Evolutionary conservation across 1,140 invertebrate genomes (phyloP).

Genomic region (Cyclargus thomasi): DNA sequence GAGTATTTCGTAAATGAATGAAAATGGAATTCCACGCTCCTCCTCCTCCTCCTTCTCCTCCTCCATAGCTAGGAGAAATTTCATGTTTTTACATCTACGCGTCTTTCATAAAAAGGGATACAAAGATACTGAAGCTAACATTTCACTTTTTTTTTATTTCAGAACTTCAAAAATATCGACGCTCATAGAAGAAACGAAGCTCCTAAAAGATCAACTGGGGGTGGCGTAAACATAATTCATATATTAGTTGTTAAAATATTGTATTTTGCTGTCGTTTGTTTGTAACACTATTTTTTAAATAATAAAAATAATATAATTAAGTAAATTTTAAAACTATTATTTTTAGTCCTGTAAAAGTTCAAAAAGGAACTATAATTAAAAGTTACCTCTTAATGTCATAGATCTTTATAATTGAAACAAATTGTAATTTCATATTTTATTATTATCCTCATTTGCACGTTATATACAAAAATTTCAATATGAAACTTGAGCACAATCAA

Average conservation of each 20-base stretch:
- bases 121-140: too few species aligned
- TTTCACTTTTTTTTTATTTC: constrained; percentile 28
- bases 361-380: too few species aligned
- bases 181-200: constrained; percentile 61
- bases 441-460: neutral
- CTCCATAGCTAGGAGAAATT: too few species aligned
- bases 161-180: constrained; percentile 58
- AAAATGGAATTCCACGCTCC: too few species aligned
- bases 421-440: neutral
- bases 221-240: constrained; percentile 39
- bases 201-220: constrained; percentile 59
- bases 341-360: too few species aligned
- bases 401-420: neutral
- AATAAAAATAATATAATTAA: neutral
- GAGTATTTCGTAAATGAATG: too few species aligned
- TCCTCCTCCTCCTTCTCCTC: too few species aligned
- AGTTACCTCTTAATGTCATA: too few species aligned
- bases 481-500: constrained; percentile 2
- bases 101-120: too few species aligned
- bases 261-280: neutral
- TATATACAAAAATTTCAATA: constrained; percentile 17
- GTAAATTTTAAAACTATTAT: too few species aligned
- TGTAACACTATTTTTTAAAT: neutral
- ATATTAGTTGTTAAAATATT: neutral
- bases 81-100: too few species aligned